Base-by-base conservation (phyloP, 2,797 vertebrate species). In the Anguilla obscura region DNA sequence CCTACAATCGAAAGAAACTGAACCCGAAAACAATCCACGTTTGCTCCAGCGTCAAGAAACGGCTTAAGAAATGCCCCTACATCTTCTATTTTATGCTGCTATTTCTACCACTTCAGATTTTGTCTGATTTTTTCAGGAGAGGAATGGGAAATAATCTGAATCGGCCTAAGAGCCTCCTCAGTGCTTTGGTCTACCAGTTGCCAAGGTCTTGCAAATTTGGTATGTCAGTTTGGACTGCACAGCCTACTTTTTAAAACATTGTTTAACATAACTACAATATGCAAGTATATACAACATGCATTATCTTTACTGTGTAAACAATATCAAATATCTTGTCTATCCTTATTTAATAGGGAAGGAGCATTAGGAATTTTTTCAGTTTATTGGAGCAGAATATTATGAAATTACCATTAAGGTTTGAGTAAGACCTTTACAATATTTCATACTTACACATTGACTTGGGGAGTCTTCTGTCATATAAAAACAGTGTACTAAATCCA, bases 221-320 rank as follows among this genome's bases (percentile, higher is more conserved):
- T 63, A 36, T 12, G 21, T 74, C 63, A 52, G 45, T 54, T 48
- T 27, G 40, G 24, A 74, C 21, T 50, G 21, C 63, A 71, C 48
- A 30, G 14, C 36, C 85, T 10, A 69, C 1, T 74, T 86, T 40
- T 69, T 52, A 10, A 63, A 50, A 74, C 3, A 16, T n/a, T 52
- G 50, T 87, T 50, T 45, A 40, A 40, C 56, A 7, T 21, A 66
- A 63, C 50, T 36, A 74, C 66, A 30, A 27, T 74, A 48, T 86
- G 45, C 58, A 69, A 71, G 24, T 21, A 24, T 85, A 40, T n/a
- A n/a, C 79, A 54, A 56, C 30, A 58, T 30, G 83, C 83, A 56
- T 69, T 66, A 85, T 85, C 85, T 85, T 63, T 85, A 85, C 60
- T 69, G 45, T 86, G 63, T 86, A 86, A 86, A 86, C 85, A 86